Evolutionary conservation across 2,888 invertebrate genomes (phyloP).

Genomic region (Liopterus haemorrhoidalis): DNA sequence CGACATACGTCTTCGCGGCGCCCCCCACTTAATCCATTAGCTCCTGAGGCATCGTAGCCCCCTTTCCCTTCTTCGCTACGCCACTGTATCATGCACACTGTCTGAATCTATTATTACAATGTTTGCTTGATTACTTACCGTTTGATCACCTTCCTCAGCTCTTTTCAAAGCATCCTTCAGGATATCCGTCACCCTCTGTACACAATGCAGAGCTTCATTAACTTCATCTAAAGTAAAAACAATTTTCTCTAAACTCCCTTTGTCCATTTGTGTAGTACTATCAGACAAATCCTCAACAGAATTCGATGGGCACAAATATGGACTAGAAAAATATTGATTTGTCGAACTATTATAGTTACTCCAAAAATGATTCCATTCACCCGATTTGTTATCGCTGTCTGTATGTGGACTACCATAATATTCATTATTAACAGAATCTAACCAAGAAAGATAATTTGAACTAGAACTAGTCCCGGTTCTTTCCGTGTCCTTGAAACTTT

Average conservation of each 20-base stretch:
- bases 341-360: slow-evolving; percentile 44
- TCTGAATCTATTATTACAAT: too few species aligned
- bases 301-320: slow-evolving; percentile 37
- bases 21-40: too few species aligned
- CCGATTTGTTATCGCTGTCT: slow-evolving; percentile 41
- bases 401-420: slow-evolving; percentile 38
- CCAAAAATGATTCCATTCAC: slow-evolving; percentile 48
- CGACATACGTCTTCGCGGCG: too few species aligned
- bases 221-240: slow-evolving; percentile 42
- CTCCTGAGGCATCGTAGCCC: too few species aligned
- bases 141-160: slow-evolving; percentile 29
- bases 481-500: slow-evolving; percentile 30
- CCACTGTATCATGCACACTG: too few species aligned
- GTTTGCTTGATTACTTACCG: slow-evolving; percentile 18
- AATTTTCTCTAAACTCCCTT: slow-evolving; percentile 33
- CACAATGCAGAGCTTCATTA: slow-evolving; percentile 41
- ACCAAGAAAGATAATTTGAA: slow-evolving; percentile 45
- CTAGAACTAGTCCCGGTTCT: slow-evolving; percentile 40
- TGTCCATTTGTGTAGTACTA: slow-evolving; percentile 44
- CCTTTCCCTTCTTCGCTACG: too few species aligned
- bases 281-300: slow-evolving; percentile 41
- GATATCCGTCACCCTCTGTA: slow-evolving; percentile 43
- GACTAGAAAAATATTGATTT: slow-evolving; percentile 40
- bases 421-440: slow-evolving; percentile 42
- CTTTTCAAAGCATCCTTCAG: slow-evolving; percentile 42